A percentile compares a stretch with the other conserved stretches of the same genome.
Conservation (phyloP, 1,140 invertebrate species). For the Mycetomoellerius zeteki region DNA sequence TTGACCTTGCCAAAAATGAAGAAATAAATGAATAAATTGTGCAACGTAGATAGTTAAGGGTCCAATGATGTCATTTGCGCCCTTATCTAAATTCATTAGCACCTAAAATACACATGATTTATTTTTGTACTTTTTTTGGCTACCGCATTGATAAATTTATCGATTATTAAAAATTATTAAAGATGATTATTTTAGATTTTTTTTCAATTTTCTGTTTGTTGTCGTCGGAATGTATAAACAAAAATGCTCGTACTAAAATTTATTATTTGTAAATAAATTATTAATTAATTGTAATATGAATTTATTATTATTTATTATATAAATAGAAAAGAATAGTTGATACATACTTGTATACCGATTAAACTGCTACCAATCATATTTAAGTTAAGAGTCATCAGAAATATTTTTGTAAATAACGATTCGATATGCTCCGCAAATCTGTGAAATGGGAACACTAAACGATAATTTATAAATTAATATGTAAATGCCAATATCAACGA, state of each 20-base stretch:
- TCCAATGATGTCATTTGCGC: background rate
- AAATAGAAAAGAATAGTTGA: background rate
- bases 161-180: background rate
- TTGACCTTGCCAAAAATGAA: slow-evolving; percentile 59
- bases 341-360: slow-evolving; percentile 12
- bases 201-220: background rate
- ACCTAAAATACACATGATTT: background rate
- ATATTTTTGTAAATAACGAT: slow-evolving; percentile 11
- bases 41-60: background rate
- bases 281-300: too few species aligned
- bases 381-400: background rate
- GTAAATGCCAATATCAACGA: background rate
- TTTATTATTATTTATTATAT: too few species aligned
- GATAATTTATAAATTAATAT: background rate
- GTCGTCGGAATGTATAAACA: too few species aligned
- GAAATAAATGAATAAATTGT: slow-evolving; percentile 2
- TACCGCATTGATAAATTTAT: background rate
- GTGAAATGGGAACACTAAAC: background rate
- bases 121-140: background rate
- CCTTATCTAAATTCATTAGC: slow-evolving; percentile 24
- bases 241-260: background rate
- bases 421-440: slow-evolving; percentile 25
- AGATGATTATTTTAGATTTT: background rate
- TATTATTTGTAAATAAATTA: too few species aligned
- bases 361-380: slow-evolving; percentile 4